These are phyloP conservation scores for Eurois occulta DNA, from an alignment of 2,888 invertebrate species.

Conservation along the genomic window DNA sequence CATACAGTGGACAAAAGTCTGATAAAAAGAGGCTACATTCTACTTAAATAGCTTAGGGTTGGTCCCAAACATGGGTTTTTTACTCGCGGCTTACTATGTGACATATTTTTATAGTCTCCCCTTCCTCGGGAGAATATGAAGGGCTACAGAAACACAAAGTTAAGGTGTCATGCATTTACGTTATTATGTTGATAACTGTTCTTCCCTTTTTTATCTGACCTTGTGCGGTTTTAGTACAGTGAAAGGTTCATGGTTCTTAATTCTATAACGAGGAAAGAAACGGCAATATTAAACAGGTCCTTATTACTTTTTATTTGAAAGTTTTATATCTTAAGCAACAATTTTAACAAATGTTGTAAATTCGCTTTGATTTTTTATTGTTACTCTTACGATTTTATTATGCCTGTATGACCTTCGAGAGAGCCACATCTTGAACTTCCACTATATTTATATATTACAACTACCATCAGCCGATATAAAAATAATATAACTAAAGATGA, in stretches of 20 bases:
- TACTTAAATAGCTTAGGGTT: constrained; percentile 61
- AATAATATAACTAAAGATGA: not conserved
- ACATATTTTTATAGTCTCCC: constrained; percentile 63
- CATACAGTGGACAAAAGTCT: constrained; percentile 36
- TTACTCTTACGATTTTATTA: not conserved
- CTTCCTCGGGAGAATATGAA: constrained; percentile 43
- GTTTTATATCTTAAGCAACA: not conserved
- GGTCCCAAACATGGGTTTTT: constrained; percentile 56
- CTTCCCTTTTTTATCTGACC: constrained; percentile 29
- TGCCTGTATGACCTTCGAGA: not conserved
- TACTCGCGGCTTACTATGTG: constrained; percentile 41
- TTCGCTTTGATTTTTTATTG: not conserved
- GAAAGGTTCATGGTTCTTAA: not conserved
- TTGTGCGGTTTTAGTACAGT: constrained; percentile 20
- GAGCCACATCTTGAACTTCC: not conserved
- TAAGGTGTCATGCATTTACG: constrained; percentile 48
- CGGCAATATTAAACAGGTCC: not conserved
- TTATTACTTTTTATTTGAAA: constrained; percentile 2
- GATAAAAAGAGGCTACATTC: constrained; percentile 52
- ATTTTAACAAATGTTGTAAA: not conserved
- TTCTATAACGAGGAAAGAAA: not conserved
- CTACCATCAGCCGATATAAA: not conserved
- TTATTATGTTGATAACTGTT: constrained; percentile 50
- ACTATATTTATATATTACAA: not conserved
- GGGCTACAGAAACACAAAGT: constrained; percentile 35